Evolutionary conservation across 2,113 vertebrate genomes (phyloP).

Genomic region (Conger conger): DNA sequence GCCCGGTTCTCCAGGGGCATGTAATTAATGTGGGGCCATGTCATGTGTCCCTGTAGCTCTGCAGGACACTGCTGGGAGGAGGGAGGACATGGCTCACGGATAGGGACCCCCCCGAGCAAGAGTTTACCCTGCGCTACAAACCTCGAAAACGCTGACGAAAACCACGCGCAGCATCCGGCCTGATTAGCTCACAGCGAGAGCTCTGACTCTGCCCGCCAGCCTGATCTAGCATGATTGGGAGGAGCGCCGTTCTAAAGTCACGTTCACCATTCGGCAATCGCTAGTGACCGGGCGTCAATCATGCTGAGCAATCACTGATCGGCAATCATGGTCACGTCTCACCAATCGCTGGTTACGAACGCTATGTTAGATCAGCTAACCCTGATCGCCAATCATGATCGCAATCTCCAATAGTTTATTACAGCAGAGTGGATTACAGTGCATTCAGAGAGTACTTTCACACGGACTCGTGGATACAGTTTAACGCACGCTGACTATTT

Average conservation of each 20-base stretch:
- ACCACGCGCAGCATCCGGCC: no score
- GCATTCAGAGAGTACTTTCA: no score
- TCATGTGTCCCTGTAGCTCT: slow-evolving; percentile 13
- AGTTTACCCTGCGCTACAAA: neutral
- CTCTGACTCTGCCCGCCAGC: neutral
- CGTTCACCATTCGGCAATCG: neutral
- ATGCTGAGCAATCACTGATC: no score
- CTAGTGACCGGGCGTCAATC: neutral
- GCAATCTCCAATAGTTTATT: no score
- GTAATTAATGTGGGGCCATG: slow-evolving; percentile 53
- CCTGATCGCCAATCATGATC: no score
- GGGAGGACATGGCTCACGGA: slow-evolving; percentile 4
- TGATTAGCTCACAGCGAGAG: neutral
- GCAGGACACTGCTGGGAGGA: slow-evolving; percentile 20
- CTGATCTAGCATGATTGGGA: neutral
- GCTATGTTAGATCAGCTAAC: no score
- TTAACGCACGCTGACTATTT: no score
- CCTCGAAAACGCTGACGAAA: neutral
- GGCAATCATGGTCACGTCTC: no score
- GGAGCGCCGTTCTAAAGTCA: neutral
- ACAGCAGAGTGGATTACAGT: no score
- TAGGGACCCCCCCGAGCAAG: no score
- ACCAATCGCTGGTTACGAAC: no score
- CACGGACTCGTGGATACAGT: no score
- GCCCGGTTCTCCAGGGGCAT: slow-evolving; percentile 39